Evolutionary conservation across 1,140 invertebrate genomes (phyloP), one percentile per base, ranked within the genome.

Genomic region (Euglossa dilemma): DNA sequence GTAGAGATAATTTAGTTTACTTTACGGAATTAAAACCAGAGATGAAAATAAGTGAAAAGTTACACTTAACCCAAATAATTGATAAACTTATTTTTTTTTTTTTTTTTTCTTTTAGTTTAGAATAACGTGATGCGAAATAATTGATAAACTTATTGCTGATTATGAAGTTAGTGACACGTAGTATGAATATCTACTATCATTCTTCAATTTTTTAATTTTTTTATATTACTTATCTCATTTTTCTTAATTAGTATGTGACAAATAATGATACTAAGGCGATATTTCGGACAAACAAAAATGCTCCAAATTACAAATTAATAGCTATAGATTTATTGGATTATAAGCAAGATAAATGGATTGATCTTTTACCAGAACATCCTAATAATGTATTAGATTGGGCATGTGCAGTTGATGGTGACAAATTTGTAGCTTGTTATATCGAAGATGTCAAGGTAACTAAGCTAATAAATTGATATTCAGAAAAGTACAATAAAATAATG

Each of bases 231-330:
- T 73, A 79, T 61, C 23, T 9, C 11, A 45, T 70, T 61, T 89
- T 90, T 90, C 80, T 87, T 92, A 95, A 95, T 80, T 94, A 99
- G 97, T 99, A 99, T 92, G 95, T 99, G 23, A 98, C 98, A 28
- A 99, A 99, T 94, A 96, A 97, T 86, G 98, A 97, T 16, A 95
- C 96, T 0, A 95, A 97, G 83, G 97, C 97, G 85, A 96, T 98
- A 90, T 98, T 99, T 92, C 96, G 97, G 45, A 99, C 99, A 47
- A 99, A 99, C 94, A 98, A 98, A 94, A 96, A 98, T 94, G 98
- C 99, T 23, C 97, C 98, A 28, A 98, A 98, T 92, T 99, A 98
- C 93, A 96, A 97, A 84, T 94, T 99, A 23, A 96, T 99, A 88
- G 96, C 96, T 82, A 98, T 99, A 85, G 98, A 99, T 94, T 95